Evolutionary conservation across 2,888 invertebrate genomes (phyloP).

Genomic region (Pristionchus arcanus): DNA sequence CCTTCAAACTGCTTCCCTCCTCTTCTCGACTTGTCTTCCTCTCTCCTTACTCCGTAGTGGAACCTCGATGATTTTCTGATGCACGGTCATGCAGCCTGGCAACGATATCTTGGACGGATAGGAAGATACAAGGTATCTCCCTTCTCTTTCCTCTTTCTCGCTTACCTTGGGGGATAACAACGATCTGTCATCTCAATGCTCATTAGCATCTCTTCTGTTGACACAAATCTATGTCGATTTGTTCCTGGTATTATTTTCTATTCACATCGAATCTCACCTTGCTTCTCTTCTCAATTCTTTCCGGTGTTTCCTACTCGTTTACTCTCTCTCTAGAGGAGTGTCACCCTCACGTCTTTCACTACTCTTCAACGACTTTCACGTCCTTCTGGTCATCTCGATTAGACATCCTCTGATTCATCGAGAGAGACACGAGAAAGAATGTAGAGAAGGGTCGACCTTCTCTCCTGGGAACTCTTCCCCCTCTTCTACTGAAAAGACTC

Average conservation of each 20-base stretch:
- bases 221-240: not conserved
- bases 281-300: slow-evolving; percentile 40
- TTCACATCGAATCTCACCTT: not conserved
- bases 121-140: slow-evolving; percentile 68
- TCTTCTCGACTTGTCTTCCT: not conserved
- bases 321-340: not conserved
- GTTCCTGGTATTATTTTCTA: slow-evolving; percentile 19
- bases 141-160: not conserved
- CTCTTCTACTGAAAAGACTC: not conserved
- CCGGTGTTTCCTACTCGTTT: slow-evolving; percentile 35
- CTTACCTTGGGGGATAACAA: not conserved
- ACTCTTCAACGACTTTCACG: slow-evolving; percentile 21
- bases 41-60: not conserved
- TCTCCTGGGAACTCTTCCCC: slow-evolving; percentile 41
- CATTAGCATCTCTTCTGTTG: not conserved
- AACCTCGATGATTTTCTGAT: slow-evolving; percentile 42
- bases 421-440: slow-evolving; percentile 43
- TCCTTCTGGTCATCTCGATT: slow-evolving; percentile 43
- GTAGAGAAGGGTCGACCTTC: slow-evolving; percentile 33
- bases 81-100: slow-evolving; percentile 70
- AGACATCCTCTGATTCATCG: slow-evolving; percentile 21
- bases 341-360: slow-evolving; percentile 14
- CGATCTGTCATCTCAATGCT: slow-evolving; percentile 26
- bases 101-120: slow-evolving; percentile 69
- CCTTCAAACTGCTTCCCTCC: slow-evolving; percentile 24